Evolutionary conservation across 2,113 vertebrate genomes (phyloP), one percentile per base, ranked within the genome.

Genomic region (Martes martes): DNA sequence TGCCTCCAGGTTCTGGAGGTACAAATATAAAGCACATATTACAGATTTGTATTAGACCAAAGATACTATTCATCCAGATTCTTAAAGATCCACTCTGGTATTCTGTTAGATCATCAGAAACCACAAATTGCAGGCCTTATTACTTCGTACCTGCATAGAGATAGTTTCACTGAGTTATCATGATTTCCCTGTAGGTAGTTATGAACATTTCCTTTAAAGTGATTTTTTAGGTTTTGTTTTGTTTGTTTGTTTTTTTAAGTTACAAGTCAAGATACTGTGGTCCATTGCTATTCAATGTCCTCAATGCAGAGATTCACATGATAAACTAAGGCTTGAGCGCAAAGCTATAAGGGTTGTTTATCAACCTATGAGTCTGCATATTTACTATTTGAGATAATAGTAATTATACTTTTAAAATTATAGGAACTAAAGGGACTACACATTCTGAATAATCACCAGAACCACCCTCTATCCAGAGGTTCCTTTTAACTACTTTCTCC

Each of bases 31-130:
- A 89, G 7, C 24, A 33, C 21, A 86, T 7, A 24, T 82, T 85
- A 92, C 67, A 93, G 28, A 76, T 92, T 80, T 89, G 36, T 91
- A 67, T 93, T 97, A 57, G 52, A 67, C 45, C 23, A 69, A 79
- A 39, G 24, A 55, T 92, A 47, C 13, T 63, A 93, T 76, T 91
- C 47, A 89, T 78, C 18, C 15, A 50, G 21, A 80, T 79, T 89
- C 55, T 63, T 33, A 21, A 47, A 26, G 31, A 6, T 76, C 4
- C 90, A 55, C 9, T 90, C 7, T n/a, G 61, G 0, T 84, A 39
- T 78, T 89, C 23, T 83, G 4, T 90, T 89, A 45, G 4, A 82
- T 55, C 13, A 61, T 42, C 21, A 96, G 81, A 94, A 82, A 52
- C 36, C 26, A 85, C 59, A 65, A 52, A 85, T 55, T 95, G 4